A percentile compares a stretch with the other conserved stretches of the same genome.
These are phyloP conservation scores for Magallana nippona DNA, from an alignment of 2,888 invertebrate species.

Conservation along the genomic window DNA sequence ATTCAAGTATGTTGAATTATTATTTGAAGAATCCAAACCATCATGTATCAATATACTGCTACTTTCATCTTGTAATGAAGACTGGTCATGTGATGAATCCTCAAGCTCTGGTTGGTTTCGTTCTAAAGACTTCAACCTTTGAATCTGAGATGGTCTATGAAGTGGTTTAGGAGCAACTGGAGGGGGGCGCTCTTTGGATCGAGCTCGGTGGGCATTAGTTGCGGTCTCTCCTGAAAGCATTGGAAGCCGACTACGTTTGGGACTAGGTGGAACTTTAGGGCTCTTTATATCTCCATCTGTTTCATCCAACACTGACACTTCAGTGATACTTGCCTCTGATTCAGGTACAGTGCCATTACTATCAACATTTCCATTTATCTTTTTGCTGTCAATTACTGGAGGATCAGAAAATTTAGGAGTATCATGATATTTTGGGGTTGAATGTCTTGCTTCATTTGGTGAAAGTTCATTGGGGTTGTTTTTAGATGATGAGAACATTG, in stretches of 20 bases:
- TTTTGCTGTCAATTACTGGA: background rate
- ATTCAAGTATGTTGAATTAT: conserved; percentile 16
- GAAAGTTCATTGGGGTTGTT: conserved; percentile 7
- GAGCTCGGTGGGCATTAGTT: background rate
- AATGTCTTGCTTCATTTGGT: conserved; percentile 17
- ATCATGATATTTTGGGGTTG: conserved; percentile 14
- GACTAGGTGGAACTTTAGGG: conserved; percentile 37
- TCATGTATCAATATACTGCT: conserved; percentile 28
- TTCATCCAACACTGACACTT: background rate
- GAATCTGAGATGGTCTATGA: conserved; percentile 10
- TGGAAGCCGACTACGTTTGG: conserved; percentile 26
- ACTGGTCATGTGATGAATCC: conserved; percentile 11
- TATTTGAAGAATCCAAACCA: conserved; percentile 41
- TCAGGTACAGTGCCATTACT: background rate
- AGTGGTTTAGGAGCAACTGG: conserved; percentile 29
- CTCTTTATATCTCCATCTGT: background rate
- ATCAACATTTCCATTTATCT: conserved; percentile 6
- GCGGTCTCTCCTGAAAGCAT: background rate
- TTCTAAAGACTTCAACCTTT: conserved; percentile 15
- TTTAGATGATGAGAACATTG: background rate
- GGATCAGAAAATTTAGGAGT: background rate
- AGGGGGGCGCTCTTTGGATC: conserved; percentile 16
- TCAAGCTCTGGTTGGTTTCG: background rate
- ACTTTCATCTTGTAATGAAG: conserved; percentile 9
- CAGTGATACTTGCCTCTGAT: conserved; percentile 21